Conservation (phyloP, 2,888 invertebrate species). For the Linyphia triangularis region DNA sequence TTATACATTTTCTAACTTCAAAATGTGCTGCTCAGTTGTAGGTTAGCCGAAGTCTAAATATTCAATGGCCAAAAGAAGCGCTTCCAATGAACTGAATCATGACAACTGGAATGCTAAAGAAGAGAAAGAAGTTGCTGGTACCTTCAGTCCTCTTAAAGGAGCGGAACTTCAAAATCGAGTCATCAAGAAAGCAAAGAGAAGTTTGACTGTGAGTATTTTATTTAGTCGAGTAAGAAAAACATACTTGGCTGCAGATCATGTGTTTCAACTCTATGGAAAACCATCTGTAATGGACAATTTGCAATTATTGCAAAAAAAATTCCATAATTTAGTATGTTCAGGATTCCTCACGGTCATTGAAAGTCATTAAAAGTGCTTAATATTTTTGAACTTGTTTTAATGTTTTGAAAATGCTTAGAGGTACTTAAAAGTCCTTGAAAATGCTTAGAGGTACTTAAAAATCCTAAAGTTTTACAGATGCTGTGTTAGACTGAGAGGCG, state of each 20-base stretch:
- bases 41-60: background rate
- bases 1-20: too few species aligned
- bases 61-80: constrained; percentile 88
- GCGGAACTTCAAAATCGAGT: constrained; percentile 88
- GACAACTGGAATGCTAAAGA: constrained; percentile 92
- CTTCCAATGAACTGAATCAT: constrained; percentile 88
- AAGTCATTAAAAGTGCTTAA: too few species aligned
- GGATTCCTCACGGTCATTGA: too few species aligned
- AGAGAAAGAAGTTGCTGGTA: constrained; percentile 87
- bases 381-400: too few species aligned
- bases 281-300: background rate
- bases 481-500: too few species aligned
- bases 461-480: too few species aligned
- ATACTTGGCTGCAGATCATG: background rate
- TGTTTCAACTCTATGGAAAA: background rate
- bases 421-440: too few species aligned
- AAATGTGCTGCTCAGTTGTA: background rate
- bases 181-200: constrained; percentile 88
- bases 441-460: too few species aligned
- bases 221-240: too few species aligned
- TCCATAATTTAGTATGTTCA: background rate
- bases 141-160: constrained; percentile 84
- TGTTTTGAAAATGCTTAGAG: too few species aligned
- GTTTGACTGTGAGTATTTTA: constrained; percentile 79
- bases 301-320: background rate